Percentiles rank a stretch among this genome's conserved stretches.
phyloP scores from a whole-genome alignment of 2,888 invertebrate species.

The Copidosoma aretas region DNA sequence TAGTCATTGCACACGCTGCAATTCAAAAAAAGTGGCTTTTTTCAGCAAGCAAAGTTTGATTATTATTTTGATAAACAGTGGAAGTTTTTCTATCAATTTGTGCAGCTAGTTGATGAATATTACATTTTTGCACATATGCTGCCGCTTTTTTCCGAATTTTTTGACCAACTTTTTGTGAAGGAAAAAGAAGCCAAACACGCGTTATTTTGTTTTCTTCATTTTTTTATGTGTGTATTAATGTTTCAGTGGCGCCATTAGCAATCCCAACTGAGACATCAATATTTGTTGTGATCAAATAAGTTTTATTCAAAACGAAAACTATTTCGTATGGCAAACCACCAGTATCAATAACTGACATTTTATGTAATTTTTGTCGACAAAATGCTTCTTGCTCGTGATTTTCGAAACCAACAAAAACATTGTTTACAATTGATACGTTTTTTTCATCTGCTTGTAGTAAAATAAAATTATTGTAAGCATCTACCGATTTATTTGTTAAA shows the following conservation, averaged over 20 bases:
- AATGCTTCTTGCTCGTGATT: constrained; percentile 32
- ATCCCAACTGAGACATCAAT: constrained; percentile 53
- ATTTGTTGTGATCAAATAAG: constrained; percentile 50
- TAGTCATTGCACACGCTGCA: constrained; percentile 37
- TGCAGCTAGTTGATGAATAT: constrained; percentile 43
- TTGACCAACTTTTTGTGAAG: constrained; percentile 26
- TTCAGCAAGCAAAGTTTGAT: constrained; percentile 34
- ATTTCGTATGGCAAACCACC: constrained; percentile 49
- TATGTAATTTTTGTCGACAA: constrained; percentile 41
- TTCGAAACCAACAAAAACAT: constrained; percentile 36
- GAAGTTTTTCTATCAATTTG: constrained; percentile 34
- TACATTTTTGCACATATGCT: constrained; percentile 11
- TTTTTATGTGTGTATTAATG: constrained; percentile 47
- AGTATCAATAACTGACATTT: constrained; percentile 46
- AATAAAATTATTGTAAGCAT: too few relatives aligned
- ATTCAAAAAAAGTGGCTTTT: constrained; percentile 40
- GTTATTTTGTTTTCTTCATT: constrained; percentile 10
- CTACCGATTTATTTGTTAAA: constrained; percentile 44
- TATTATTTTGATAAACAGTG: constrained; percentile 25
- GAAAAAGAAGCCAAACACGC: constrained; percentile 31
- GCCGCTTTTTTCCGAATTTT: constrained; percentile 14
- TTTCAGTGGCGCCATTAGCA: constrained; percentile 50
- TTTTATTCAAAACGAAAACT: constrained; percentile 36
- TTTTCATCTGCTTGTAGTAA: constrained; percentile 42
- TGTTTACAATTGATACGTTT: constrained; percentile 42